Conservation (phyloP, 2,113 vertebrate genomes). For the Pitta sordida region DNA sequence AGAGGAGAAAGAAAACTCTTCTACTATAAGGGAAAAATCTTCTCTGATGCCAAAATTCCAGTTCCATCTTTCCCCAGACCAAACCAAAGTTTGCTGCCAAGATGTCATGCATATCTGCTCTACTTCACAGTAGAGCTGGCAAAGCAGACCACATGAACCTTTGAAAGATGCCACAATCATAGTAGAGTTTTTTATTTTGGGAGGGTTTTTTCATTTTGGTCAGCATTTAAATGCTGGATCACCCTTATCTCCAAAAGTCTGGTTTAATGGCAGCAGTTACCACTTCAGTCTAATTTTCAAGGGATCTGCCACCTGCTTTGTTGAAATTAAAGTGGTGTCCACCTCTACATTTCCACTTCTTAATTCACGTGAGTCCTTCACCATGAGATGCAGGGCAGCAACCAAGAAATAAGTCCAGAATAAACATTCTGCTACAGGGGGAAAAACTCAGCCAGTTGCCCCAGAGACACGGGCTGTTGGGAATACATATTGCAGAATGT, state of each 20-base stretch:
- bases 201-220: neutral
- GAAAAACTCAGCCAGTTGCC: neutral
- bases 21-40: neutral
- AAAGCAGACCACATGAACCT: neutral
- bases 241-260: neutral
- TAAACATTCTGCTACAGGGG: neutral
- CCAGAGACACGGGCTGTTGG: fast-evolving
- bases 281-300: neutral
- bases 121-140: neutral
- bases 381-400: neutral
- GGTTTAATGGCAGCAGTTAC: neutral
- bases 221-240: neutral
- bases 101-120: neutral
- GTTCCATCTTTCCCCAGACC: neutral
- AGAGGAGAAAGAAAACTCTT: neutral
- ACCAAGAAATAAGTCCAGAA: neutral
- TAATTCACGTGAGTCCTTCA: neutral
- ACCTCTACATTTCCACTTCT: neutral
- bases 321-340: neutral
- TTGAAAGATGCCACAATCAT: neutral
- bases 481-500: neutral
- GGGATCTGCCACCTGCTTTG: neutral
- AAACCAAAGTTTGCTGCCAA: neutral
- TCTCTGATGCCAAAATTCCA: neutral
- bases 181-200: neutral